These are phyloP conservation scores for Scolanthus callimorphus DNA, from an alignment of 92 coral and sea anemone species.

Conservation along the genomic window DNA sequence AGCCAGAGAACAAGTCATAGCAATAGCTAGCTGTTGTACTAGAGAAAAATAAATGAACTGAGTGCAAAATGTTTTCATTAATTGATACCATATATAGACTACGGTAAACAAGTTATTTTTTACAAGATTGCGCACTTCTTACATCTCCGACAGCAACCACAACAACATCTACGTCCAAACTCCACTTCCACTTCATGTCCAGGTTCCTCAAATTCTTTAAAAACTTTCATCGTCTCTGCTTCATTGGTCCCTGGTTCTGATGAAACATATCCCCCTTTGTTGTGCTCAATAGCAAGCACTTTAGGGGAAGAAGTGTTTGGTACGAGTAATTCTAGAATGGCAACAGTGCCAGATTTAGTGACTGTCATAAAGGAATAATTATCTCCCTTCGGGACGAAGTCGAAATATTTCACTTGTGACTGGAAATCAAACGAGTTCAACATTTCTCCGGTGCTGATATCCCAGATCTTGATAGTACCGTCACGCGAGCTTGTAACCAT, in stretches of 20 bases:
- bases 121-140: too few relatives aligned
- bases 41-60: too few relatives aligned
- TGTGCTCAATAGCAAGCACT: not conserved
- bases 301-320: too few relatives aligned
- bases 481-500: conserved; percentile 79
- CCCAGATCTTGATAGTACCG: conserved; percentile 79
- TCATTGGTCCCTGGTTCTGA: not conserved
- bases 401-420: conserved; percentile 77
- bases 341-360: conserved; percentile 86
- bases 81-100: too few relatives aligned
- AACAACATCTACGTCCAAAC: not conserved
- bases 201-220: not conserved
- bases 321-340: conserved; percentile 37
- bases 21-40: too few relatives aligned
- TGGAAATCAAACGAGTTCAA: conserved; percentile 74
- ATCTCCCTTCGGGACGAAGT: conserved; percentile 20
- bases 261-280: not conserved
- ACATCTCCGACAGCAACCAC: not conserved
- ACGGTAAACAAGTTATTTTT: too few relatives aligned
- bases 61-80: too few relatives aligned
- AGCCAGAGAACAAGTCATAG: too few relatives aligned
- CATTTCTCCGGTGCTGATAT: conserved; percentile 38
- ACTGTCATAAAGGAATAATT: conserved; percentile 52
- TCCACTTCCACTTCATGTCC: not conserved
- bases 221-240: not conserved